Evolutionary conservation across 2,888 invertebrate genomes (phyloP), one percentile per base, ranked within the genome.

Genomic region (Cantharis nigra): DNA sequence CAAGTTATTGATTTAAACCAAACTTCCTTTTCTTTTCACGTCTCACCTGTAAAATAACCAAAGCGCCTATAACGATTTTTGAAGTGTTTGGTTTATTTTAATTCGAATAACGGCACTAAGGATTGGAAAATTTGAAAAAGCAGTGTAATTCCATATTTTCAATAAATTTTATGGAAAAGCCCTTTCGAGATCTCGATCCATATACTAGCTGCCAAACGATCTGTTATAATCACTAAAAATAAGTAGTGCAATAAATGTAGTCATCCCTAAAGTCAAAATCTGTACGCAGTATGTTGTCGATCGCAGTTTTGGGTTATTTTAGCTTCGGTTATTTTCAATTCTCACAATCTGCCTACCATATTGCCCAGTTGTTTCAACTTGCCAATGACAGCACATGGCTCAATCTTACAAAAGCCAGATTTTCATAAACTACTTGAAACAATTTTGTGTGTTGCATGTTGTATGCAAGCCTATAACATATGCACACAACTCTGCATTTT

Each of bases 331-430:
- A 87, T 87, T 87, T 87, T 86, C 84, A 87, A 85, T 87, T 87
- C 87, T 85, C 87, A 86, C 87, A 87, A 87, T 87, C 87, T 87
- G 87, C 83, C 85, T 85, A 84, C 87, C 87, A 87, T 87, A 87
- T 87, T 87, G 87, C 86, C 85, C 86, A 84, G 86, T 86, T 85
- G 85, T 84, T 82, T 72, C 77, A 74, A 78, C 82, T 83, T 83
- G 85, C 84, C 84, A 84, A 82, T 82, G 83, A 82, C 80, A 84
- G 85, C 87, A 86, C 83, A 86, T 86, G 86, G 85, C 84, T 83
- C 83, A 83, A 84, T 84, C 82, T 82, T 81, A 83, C 82, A 84
- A 80, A 82, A 83, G 80, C 83, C 85, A 84, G 84, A 84, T 84
- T 83, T 79, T 75, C 77, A 77, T 77, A 67, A 67, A 23, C 65